These are phyloP conservation scores for Lamellibrachia luymesi DNA, from an alignment of 1,140 invertebrate genomes.

Conservation along the genomic window DNA sequence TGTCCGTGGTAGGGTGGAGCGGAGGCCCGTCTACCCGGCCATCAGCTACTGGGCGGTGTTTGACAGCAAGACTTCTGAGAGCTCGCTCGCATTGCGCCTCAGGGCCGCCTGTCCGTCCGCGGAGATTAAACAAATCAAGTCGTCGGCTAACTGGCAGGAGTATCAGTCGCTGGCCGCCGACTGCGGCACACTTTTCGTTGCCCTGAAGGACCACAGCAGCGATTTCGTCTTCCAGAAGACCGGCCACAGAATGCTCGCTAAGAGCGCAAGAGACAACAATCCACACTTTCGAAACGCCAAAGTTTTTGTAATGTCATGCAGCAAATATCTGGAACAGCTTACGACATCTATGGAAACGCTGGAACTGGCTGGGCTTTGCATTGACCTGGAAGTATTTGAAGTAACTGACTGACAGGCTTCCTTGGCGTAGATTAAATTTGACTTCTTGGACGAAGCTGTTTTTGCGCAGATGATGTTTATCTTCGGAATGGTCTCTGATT, in stretches of 20 bases:
- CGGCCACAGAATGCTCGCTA: background rate
- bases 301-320: background rate
- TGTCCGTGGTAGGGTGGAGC: background rate
- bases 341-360: background rate
- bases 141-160: background rate
- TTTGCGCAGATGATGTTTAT: background rate
- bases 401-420: background rate
- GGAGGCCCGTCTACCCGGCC: background rate
- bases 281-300: background rate
- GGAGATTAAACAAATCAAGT: background rate
- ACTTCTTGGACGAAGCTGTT: background rate
- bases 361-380: background rate
- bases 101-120: background rate
- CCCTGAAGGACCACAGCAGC: background rate
- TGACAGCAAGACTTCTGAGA: background rate
- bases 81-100: background rate
- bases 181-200: background rate
- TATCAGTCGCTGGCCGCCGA: background rate
- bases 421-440: background rate
- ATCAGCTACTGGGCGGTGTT: background rate
- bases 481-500: background rate
- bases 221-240: background rate
- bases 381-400: background rate
- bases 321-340: background rate
- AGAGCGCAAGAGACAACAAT: background rate